Evolutionary conservation across 2,888 invertebrate species (phyloP).

Genomic region (Osmoderma eremita): DNA sequence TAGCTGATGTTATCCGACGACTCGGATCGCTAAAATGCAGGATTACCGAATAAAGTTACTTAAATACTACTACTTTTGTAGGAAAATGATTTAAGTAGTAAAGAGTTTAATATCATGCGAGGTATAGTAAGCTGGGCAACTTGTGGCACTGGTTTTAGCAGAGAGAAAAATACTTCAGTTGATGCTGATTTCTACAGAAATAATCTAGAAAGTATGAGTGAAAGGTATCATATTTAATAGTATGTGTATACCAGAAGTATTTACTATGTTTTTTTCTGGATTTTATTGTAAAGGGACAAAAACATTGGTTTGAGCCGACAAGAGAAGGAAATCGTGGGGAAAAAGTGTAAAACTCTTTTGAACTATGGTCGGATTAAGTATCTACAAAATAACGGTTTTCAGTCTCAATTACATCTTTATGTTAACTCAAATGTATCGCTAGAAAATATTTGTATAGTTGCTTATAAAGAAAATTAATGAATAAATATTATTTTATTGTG

Average conservation of each 20-base stretch:
- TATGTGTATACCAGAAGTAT: constrained; percentile 4
- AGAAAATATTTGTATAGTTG: constrained; percentile 84
- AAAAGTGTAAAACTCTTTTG: constrained; percentile 79
- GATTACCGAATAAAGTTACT: too few relatives aligned
- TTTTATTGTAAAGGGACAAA: constrained; percentile 51
- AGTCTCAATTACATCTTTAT: constrained; percentile 73
- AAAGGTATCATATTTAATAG: constrained; percentile 28
- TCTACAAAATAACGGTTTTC: constrained; percentile 69
- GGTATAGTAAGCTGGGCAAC: constrained; percentile 92
- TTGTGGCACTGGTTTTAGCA: constrained; percentile 76
- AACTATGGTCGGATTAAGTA: constrained; percentile 79
- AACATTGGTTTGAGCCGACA: constrained; percentile 60
- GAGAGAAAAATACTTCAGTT: constrained; percentile 60
- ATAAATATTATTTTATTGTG: constrained; percentile 1
- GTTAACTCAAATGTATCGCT: constrained; percentile 73
- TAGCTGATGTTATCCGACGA: too few relatives aligned
- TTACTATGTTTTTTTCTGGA: constrained; percentile 2
- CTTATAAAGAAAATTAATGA: constrained; percentile 57
- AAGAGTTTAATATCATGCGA: constrained; percentile 79
- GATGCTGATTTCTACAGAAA: constrained; percentile 34
- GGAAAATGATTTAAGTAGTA: constrained; percentile 68
- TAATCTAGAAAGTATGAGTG: constrained; percentile 23
- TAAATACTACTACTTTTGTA: too few relatives aligned
- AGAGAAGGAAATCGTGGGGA: constrained; percentile 73
- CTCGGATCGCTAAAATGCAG: too few relatives aligned